Percentiles rank a stretch among this genome's conserved stretches.
Conservation (phyloP, 2,113 vertebrate genomes). For the Irena cyanogastra region DNA sequence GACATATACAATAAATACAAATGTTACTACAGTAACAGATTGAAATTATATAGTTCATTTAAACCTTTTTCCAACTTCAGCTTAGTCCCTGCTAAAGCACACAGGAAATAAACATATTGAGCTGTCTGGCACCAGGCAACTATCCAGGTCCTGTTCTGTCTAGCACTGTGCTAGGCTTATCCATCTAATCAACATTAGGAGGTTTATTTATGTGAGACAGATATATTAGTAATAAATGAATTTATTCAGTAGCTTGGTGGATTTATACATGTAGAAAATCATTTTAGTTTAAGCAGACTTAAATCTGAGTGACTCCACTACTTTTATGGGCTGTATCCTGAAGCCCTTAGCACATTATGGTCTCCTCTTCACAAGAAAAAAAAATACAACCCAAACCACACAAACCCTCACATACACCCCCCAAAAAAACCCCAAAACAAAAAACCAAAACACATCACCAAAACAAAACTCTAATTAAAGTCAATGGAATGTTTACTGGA, state of each 20-base stretch:
- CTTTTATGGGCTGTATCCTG: neutral
- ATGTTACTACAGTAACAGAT: conserved; percentile 54
- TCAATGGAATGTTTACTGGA: neutral
- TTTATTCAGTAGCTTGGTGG: conserved; percentile 64
- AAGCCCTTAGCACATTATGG: neutral
- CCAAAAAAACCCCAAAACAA: neutral
- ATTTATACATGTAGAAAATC: neutral
- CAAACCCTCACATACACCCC: neutral
- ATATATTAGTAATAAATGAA: conserved; percentile 66
- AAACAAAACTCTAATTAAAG: neutral
- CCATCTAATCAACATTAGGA: conserved; percentile 67
- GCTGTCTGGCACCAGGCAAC: conserved; percentile 71
- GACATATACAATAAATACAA: conserved; percentile 74
- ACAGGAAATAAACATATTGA: conserved; percentile 70
- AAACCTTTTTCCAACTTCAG: conserved; percentile 53
- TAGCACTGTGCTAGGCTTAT: conserved; percentile 34
- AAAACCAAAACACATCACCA: neutral
- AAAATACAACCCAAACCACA: neutral
- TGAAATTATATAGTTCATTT: conserved; percentile 74
- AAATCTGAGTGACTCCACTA: neutral
- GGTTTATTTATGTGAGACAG: conserved; percentile 52
- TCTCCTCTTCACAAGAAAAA: neutral
- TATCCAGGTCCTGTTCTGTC: conserved; percentile 43
- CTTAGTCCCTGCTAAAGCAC: conserved; percentile 46
- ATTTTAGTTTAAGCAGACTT: conserved; percentile 10